Evolutionary conservation across 2,888 invertebrate species (phyloP), one percentile per base, ranked within the genome.

Genomic region (Hydriomena furcata): DNA sequence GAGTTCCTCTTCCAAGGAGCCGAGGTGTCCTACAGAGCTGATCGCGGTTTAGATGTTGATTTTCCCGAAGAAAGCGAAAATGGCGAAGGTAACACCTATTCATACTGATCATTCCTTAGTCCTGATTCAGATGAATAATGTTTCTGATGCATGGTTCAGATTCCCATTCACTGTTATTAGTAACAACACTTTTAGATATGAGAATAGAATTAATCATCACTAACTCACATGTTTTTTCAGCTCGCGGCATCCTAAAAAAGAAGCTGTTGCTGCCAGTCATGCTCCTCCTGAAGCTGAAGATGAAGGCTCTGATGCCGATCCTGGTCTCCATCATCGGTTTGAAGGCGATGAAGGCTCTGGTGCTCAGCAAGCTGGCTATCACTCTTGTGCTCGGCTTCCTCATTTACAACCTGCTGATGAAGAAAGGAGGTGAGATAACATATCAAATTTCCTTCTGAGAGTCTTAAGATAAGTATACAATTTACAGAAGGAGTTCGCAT

Each of bases 301-400:
- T 96, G 91, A 96, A 97, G 82, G 94, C 95, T 13, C 80, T 97
- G 55, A 94, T 95, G 93, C 97, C 96, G 25, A 94, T 97, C 68
- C 92, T 96, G 64, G 92, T 96, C 21, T 93, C 94, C 32, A 84
- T 96, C 68, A 93, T 96, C 73, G 95, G 95, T 58, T 85, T 96
- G 63, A 96, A 96, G 84, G 95, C 97, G 13, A 90, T 95, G 66
- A 96, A 96, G 81, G 97, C 97, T 53, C 89, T 96, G 58, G 93
- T 97, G 55, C 92, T 96, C 67, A 96, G 96, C 75, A 97, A 97
- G 80, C 89, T 96, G 63, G 96, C 96, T 55, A 94, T 97, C 73
- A 91, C 94, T 24, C 89, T 96, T 54, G 96, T 96, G 35, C 91
- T 96, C 40, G 96, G 95, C 52, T 96, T 97, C 91, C 91, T 96